Evolutionary conservation across 92 coral and sea anemone genomes (phyloP).

Genomic region (Montipora capitata): DNA sequence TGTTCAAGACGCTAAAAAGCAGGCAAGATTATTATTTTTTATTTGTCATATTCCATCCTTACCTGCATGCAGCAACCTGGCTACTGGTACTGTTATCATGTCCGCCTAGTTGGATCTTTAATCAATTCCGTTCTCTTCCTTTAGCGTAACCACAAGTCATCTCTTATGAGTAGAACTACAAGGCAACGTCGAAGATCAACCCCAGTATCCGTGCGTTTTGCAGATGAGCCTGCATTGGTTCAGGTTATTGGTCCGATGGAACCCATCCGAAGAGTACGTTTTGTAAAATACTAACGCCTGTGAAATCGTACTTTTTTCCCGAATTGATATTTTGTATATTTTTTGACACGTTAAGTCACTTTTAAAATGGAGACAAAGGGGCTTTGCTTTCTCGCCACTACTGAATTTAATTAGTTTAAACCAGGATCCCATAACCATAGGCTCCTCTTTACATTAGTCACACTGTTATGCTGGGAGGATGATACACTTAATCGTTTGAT

Average conservation of each 20-base stretch:
- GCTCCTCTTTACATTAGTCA: too few relatives aligned
- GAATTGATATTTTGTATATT: too few relatives aligned
- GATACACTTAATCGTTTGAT: too few relatives aligned
- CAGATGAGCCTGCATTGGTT: slow-evolving; percentile 90
- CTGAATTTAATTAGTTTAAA: too few relatives aligned
- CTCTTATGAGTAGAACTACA: slow-evolving; percentile 96
- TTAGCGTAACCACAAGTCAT: slow-evolving; percentile 92
- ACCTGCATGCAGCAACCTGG: too few relatives aligned
- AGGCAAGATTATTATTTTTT: slow-evolving; percentile 49
- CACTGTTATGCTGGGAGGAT: too few relatives aligned
- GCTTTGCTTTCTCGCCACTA: not conserved
- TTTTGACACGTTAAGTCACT: not conserved
- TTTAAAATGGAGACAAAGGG: not conserved
- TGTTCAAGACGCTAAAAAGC: slow-evolving; percentile 91
- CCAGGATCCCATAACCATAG: too few relatives aligned
- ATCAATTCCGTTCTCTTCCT: not conserved
- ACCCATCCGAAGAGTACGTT: slow-evolving; percentile 85
- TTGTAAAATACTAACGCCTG: not conserved
- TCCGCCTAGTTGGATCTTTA: not conserved
- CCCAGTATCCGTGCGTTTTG: slow-evolving; percentile 96
- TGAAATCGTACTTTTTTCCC: not conserved
- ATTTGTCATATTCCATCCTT: not conserved
- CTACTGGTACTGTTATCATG: too few relatives aligned
- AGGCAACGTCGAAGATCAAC: slow-evolving; percentile 92
- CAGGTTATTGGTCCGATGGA: slow-evolving; percentile 96